Evolutionary conservation across 2,113 vertebrate species (phyloP).

Genomic region (Sinocyclocheilus rhinocerous): DNA sequence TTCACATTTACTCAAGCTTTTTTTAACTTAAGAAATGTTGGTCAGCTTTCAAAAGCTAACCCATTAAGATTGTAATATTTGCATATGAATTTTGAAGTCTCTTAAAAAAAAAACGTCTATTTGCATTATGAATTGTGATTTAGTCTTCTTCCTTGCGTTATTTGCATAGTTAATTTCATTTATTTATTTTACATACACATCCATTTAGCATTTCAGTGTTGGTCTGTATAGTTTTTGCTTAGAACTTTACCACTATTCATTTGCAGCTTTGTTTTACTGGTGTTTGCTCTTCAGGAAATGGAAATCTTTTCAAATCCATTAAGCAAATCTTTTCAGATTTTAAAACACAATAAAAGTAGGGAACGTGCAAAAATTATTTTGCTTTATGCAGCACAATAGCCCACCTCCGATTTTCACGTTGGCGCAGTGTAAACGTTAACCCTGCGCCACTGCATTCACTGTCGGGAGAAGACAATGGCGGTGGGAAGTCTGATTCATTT

Average conservation of each 20-base stretch:
- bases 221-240: neutral
- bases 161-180: neutral
- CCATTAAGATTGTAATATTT: neutral
- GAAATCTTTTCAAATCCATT: neutral
- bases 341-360: neutral
- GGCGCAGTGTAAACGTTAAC: neutral
- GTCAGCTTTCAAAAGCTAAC: neutral
- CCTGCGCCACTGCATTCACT: slow-evolving; percentile 7
- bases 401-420: neutral
- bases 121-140: neutral
- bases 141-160: neutral
- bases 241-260: neutral
- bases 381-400: neutral
- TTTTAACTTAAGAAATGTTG: neutral
- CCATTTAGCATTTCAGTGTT: neutral
- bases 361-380: neutral
- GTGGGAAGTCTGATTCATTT: neutral
- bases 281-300: neutral
- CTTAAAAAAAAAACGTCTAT: no score
- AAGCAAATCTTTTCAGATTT: neutral
- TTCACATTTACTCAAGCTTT: no score
- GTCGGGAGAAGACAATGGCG: neutral
- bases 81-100: neutral
- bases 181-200: neutral
- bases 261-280: neutral